Percentiles rank a stretch among this genome's conserved stretches.
These are phyloP conservation scores for Lutraria lutraria DNA, from an alignment of 2,888 invertebrate genomes.

Conservation along the genomic window DNA sequence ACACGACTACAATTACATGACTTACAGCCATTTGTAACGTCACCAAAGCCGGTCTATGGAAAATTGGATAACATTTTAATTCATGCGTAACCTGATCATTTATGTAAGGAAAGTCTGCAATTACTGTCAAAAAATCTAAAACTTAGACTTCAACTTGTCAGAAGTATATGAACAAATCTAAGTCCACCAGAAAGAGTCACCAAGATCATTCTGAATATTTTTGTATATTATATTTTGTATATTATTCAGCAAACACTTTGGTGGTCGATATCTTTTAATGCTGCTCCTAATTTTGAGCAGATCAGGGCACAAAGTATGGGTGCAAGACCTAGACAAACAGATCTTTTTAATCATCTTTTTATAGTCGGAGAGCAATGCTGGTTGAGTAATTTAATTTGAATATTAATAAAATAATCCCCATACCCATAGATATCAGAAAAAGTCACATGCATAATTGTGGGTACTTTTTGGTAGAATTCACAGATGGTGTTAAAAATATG, in stretches of 20 bases:
- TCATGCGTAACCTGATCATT: background rate
- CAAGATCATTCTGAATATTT: too few species aligned
- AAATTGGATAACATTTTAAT: slow-evolving; percentile 6
- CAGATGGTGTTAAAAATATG: background rate
- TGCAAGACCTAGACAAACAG: too few species aligned
- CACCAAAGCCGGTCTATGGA: slow-evolving; percentile 90
- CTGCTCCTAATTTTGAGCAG: too few species aligned
- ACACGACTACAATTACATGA: slow-evolving; percentile 92
- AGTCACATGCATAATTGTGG: background rate
- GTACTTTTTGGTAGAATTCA: background rate
- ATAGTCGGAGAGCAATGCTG: background rate
- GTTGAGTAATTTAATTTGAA: background rate
- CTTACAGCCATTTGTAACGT: slow-evolving; percentile 92
- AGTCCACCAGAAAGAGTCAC: too few species aligned
- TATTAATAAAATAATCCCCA: too few species aligned
- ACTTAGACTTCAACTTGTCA: too few species aligned
- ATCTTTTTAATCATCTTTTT: background rate
- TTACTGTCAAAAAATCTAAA: too few species aligned
- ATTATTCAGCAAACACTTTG: background rate
- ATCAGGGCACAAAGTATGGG: too few species aligned
- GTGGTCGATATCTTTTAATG: background rate
- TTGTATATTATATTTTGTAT: too few species aligned
- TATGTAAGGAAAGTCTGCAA: background rate
- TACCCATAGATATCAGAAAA: background rate
- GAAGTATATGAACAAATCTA: too few species aligned